phyloP scores from a whole-genome alignment of 2,888 invertebrate genomes.

The Nephrocerus scutellatus region DNA sequence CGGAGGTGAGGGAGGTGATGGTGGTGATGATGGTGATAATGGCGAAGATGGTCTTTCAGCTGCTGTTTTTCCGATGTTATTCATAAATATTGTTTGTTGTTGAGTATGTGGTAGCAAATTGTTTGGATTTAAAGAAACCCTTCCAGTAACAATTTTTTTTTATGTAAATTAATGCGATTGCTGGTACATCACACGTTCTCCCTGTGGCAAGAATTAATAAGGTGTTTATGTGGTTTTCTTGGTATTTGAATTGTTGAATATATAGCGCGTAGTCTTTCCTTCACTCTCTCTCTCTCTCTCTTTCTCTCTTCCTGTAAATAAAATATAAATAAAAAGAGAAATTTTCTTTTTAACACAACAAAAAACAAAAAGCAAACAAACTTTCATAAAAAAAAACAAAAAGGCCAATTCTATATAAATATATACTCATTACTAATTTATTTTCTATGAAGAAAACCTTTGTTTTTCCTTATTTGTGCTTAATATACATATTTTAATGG shows the following conservation, averaged over 20 bases:
- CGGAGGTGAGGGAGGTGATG: slow-evolving; percentile 20
- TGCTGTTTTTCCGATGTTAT: slow-evolving; percentile 32
- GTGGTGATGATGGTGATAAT: slow-evolving; percentile 10
- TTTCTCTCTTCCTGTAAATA: slow-evolving; percentile 29
- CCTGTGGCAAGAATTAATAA: too few species aligned
- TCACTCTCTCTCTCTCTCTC: slow-evolving; percentile 17
- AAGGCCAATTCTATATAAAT: too few species aligned
- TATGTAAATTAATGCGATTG: background rate
- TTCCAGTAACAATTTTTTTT: background rate
- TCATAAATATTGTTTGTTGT: slow-evolving; percentile 29
- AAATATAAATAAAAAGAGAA: slow-evolving; percentile 24
- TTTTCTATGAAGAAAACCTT: too few species aligned
- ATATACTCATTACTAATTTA: too few species aligned
- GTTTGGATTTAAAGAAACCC: background rate
- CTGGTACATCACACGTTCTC: too few species aligned
- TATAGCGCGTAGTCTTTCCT: slow-evolving; percentile 5
- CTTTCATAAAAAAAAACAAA: too few species aligned
- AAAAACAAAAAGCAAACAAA: slow-evolving; percentile 6
- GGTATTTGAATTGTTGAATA: background rate
- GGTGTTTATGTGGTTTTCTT: background rate
- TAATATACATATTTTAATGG: too few species aligned
- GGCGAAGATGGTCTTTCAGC: slow-evolving; percentile 24
- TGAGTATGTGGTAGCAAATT: slow-evolving; percentile 9
- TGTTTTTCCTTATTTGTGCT: too few species aligned
- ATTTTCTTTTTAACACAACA: slow-evolving; percentile 16